These are phyloP conservation scores for Dendroctonus valens DNA, from an alignment of 1,140 invertebrate genomes.

Conservation along the genomic window DNA sequence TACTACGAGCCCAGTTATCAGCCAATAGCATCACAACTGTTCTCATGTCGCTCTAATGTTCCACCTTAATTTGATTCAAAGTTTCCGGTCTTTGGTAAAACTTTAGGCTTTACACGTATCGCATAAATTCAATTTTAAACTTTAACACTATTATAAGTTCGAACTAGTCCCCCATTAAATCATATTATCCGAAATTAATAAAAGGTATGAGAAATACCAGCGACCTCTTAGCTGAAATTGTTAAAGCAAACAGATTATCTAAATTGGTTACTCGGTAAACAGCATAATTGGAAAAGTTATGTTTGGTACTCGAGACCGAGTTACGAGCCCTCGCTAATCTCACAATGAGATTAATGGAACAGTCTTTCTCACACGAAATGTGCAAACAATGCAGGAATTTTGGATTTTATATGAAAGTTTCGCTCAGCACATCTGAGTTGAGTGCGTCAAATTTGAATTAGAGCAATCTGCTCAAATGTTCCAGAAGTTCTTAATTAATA, in stretches of 20 bases:
- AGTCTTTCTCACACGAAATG: slow-evolving; percentile 12
- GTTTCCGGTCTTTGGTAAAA: not conserved
- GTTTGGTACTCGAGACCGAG: slow-evolving; percentile 16
- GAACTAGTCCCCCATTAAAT: slow-evolving; percentile 14
- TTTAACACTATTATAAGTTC: slow-evolving; percentile 8
- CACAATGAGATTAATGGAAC: slow-evolving; percentile 23
- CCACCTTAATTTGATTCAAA: not conserved
- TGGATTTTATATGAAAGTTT: slow-evolving; percentile 18
- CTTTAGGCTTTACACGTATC: not conserved
- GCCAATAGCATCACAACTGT: not conserved
- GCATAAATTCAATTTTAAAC: slow-evolving; percentile 21
- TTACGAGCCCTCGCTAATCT: slow-evolving; percentile 14
- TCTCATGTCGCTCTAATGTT: not conserved
- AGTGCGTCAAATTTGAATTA: not conserved
- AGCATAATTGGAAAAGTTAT: slow-evolving; percentile 45
- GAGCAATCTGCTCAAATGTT: too few relatives aligned
- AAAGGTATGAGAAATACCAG: slow-evolving; percentile 35
- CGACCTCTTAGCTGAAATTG: slow-evolving; percentile 37
- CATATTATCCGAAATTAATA: slow-evolving; percentile 24
- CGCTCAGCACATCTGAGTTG: not conserved
- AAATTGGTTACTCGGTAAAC: slow-evolving; percentile 46
- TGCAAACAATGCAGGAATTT: slow-evolving; percentile 13
- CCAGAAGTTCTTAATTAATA: too few relatives aligned
- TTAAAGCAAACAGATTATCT: slow-evolving; percentile 44
- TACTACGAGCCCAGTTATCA: too few relatives aligned